Conservation (phyloP, 2,113 vertebrate genomes). For the Aegithalos caudatus region DNA sequence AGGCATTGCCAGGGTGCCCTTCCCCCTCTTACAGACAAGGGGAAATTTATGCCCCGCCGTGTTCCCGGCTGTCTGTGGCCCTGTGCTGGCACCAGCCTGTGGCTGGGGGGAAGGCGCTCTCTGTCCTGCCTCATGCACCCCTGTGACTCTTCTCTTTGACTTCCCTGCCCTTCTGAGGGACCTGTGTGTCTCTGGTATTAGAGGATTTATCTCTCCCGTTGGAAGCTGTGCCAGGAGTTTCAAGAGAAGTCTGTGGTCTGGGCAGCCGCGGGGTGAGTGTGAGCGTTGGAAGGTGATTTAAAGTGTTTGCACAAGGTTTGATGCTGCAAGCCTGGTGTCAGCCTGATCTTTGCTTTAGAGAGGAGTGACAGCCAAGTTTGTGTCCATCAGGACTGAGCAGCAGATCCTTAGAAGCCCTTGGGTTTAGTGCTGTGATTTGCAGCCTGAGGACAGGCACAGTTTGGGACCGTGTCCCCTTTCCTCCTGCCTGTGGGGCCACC, state of each 20-base stretch:
- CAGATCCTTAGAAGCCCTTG: not conserved
- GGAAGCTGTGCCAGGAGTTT: not conserved
- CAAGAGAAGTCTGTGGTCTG: not conserved
- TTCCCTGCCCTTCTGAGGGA: not conserved
- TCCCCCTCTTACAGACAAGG: not conserved
- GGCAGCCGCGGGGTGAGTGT: accelerated
- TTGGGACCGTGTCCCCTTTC: not conserved
- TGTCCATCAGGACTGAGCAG: not conserved
- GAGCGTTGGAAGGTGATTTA: not conserved
- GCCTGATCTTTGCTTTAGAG: not conserved
- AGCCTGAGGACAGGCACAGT: not conserved
- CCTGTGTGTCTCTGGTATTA: not conserved
- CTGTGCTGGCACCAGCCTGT: not conserved
- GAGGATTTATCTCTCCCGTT: not conserved
- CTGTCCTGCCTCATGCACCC: not conserved
- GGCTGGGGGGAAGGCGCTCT: not conserved
- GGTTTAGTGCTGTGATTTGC: not conserved
- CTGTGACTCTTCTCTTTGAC: not conserved
- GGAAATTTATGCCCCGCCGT: not conserved
- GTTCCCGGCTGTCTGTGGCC: not conserved
- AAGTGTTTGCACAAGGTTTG: not conserved
- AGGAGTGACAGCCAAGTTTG: not conserved
- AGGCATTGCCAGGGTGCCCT: slow-evolving; percentile 23
- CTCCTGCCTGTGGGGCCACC: not conserved
- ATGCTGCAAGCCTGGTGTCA: not conserved